A percentile compares a stretch with the other conserved stretches of the same genome.
phyloP scores from a whole-genome alignment of 2,113 vertebrate species.

The Ochotona curzoniae region DNA sequence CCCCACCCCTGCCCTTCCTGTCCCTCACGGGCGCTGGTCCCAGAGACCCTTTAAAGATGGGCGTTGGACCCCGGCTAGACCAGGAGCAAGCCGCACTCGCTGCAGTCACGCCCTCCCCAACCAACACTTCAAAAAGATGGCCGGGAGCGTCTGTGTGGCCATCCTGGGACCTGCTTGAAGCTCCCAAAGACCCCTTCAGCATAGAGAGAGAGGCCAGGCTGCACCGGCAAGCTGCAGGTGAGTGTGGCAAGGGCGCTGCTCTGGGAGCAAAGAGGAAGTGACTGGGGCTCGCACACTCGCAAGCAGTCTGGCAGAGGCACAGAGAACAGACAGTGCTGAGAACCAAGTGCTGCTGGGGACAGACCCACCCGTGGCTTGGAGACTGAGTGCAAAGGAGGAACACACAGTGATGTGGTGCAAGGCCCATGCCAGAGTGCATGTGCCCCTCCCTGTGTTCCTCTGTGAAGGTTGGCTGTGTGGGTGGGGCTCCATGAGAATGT shows the following conservation, averaged over 20 bases:
- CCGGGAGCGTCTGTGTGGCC: slow-evolving; percentile 94
- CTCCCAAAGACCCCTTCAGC: slow-evolving; percentile 94
- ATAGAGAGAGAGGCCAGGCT: slow-evolving; percentile 98
- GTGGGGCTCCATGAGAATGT: neutral
- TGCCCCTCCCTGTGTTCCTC: neutral
- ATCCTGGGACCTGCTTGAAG: slow-evolving; percentile 92
- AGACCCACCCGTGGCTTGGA: neutral
- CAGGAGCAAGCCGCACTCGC: slow-evolving; percentile 92
- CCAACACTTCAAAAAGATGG: slow-evolving; percentile 93
- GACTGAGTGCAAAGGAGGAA: neutral
- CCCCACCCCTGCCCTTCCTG: slow-evolving; percentile 95
- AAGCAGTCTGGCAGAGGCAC: neutral
- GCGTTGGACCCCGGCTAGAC: slow-evolving; percentile 91
- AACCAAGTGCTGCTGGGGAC: neutral
- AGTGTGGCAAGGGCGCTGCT: neutral
- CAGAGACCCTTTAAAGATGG: slow-evolving; percentile 93
- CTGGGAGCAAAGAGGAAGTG: neutral
- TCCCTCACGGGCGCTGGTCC: slow-evolving; percentile 90
- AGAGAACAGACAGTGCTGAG: neutral
- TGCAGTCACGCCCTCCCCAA: slow-evolving; percentile 88
- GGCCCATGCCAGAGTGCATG: neutral
- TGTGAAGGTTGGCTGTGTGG: neutral
- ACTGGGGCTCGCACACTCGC: neutral
- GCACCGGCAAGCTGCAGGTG: slow-evolving; percentile 97
- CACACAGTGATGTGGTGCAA: neutral